Conservation (phyloP, 2,888 invertebrate genomes). For the Tetropium fuscum region DNA sequence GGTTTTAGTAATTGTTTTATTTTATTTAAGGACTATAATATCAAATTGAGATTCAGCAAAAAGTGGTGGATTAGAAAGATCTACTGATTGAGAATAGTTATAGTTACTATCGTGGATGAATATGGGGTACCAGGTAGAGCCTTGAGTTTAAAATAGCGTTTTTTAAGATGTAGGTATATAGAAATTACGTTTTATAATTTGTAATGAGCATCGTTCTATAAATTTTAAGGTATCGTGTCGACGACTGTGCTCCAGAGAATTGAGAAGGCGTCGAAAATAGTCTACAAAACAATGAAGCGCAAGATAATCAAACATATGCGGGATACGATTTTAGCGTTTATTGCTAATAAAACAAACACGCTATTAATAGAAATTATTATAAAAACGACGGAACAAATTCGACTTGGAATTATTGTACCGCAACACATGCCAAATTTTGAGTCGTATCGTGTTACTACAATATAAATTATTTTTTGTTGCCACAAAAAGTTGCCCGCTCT, state of each 20-base stretch:
- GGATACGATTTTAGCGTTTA: slow-evolving; percentile 44
- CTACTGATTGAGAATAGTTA: too few relatives aligned
- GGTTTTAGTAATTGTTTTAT: too few relatives aligned
- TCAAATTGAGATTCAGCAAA: too few relatives aligned
- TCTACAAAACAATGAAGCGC: slow-evolving; percentile 37
- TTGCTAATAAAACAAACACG: slow-evolving; percentile 49
- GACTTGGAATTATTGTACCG: slow-evolving; percentile 7
- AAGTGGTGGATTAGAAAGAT: too few relatives aligned
- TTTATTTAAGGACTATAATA: too few relatives aligned
- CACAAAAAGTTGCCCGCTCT: neutral
- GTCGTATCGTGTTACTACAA: slow-evolving; percentile 12
- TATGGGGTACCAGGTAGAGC: too few relatives aligned
- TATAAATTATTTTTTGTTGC: slow-evolving; percentile 13
- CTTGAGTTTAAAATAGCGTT: too few relatives aligned
- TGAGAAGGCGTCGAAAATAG: neutral
- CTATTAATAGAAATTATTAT: slow-evolving; percentile 29
- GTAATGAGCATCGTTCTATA: too few relatives aligned
- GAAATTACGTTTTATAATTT: too few relatives aligned
- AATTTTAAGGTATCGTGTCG: neutral
- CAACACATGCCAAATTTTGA: slow-evolving; percentile 27
- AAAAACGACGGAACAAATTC: slow-evolving; percentile 26
- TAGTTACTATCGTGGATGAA: too few relatives aligned
- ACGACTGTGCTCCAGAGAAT: neutral
- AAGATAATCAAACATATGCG: slow-evolving; percentile 43
- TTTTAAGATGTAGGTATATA: too few relatives aligned